phyloP scores from a whole-genome alignment of 2,888 invertebrate species.

The Candidula unifasciata region DNA sequence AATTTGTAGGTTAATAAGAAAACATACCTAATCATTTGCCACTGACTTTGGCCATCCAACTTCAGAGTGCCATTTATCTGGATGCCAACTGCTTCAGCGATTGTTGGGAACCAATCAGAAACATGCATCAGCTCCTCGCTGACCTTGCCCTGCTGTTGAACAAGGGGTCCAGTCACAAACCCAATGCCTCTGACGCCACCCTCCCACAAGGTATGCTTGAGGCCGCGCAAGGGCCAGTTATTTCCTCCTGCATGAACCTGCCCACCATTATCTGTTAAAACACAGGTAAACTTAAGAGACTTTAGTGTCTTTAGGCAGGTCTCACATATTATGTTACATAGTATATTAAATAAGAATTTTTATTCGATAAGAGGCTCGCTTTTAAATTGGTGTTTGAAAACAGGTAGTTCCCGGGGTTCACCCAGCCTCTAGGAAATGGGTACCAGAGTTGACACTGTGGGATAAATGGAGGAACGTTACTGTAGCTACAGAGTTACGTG shows the following conservation, averaged over 20 bases:
- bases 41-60: slow-evolving; percentile 73
- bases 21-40: slow-evolving; percentile 69
- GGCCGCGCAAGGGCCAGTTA: slow-evolving; percentile 75
- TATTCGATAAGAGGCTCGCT: too few species aligned
- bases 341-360: too few species aligned
- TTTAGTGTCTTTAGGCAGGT: too few species aligned
- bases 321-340: too few species aligned
- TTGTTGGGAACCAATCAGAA: slow-evolving; percentile 76
- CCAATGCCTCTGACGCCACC: slow-evolving; percentile 75
- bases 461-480: too few species aligned
- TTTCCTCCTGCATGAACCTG: slow-evolving; percentile 73
- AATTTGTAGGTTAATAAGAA: neutral
- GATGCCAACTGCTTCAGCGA: slow-evolving; percentile 67
- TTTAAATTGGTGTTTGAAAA: too few species aligned
- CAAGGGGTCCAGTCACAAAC: slow-evolving; percentile 66
- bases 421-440: too few species aligned
- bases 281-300: too few species aligned
- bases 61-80: slow-evolving; percentile 63
- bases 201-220: slow-evolving; percentile 76
- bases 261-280: slow-evolving; percentile 79
- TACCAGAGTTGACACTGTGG: too few species aligned
- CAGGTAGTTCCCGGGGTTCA: too few species aligned
- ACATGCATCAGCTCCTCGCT: slow-evolving; percentile 71
- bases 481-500: too few species aligned
- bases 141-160: slow-evolving; percentile 54